Evolutionary conservation across 92 coral and sea anemone genomes (phyloP).

Genomic region (Bergia puertoricense): DNA sequence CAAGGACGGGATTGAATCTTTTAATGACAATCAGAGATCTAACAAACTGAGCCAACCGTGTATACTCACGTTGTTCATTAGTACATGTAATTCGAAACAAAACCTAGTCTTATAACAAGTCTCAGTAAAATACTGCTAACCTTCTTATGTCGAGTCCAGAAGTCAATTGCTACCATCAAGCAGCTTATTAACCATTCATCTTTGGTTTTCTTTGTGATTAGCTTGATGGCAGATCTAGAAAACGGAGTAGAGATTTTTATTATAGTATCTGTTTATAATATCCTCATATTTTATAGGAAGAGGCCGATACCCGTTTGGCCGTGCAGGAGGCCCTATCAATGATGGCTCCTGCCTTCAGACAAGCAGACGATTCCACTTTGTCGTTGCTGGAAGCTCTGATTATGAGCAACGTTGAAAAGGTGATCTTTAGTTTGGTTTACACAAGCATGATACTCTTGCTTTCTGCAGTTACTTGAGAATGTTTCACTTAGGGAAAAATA

Average conservation of each 20-base stretch:
- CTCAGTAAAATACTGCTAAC: no score
- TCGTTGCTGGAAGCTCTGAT: slow-evolving; percentile 87
- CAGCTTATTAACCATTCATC: background rate
- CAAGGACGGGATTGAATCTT: no score
- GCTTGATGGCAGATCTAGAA: background rate
- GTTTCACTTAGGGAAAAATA: no score
- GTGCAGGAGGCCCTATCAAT: slow-evolving; percentile 93
- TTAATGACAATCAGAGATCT: no score
- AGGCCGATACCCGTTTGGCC: slow-evolving; percentile 82
- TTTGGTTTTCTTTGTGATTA: background rate
- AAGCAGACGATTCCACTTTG: slow-evolving; percentile 67
- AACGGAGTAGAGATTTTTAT: no score
- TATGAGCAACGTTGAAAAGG: slow-evolving; percentile 83
- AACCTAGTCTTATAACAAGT: no score
- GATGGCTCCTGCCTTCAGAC: slow-evolving; percentile 90
- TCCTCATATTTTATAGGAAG: slow-evolving; percentile 56
- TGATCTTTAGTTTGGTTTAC: background rate
- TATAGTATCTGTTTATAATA: background rate
- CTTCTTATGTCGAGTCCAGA: no score
- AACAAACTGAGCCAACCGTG: no score
- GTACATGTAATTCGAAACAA: background rate
- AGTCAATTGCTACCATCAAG: no score
- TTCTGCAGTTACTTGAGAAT: background rate
- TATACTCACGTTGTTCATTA: background rate
- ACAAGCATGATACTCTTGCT: background rate